Base-by-base conservation (phyloP, 64 coral and sea anemone genomes). In the Montipora efflorescens region DNA sequence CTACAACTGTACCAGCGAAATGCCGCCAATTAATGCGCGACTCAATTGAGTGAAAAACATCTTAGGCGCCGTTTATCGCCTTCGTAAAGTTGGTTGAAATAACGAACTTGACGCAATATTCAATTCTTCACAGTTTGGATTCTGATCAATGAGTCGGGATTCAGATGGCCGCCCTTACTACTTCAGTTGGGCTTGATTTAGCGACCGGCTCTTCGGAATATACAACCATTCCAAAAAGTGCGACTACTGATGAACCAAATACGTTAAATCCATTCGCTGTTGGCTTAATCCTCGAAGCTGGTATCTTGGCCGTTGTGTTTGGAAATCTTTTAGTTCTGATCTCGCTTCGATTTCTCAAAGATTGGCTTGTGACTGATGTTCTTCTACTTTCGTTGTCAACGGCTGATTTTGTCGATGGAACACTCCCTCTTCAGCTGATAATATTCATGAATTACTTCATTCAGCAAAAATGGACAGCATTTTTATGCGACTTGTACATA, bases 371-470 rank as follows among this genome's bases (percentile, higher is more conserved):
- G 13, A 94, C 95, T 1, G 97, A 99, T 76, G 59, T 99, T 4
- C 43, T 99, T 19, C 75, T 99, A 20, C 45, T 96, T 3, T 99
- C 97, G 5, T 75, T 99, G 14, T 94, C 97, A 6, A 13, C 89
- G 12, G 95, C 97, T 13, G 97, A 99, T 84, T 96, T 99, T 88
- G 50, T 94, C 21, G 92, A 94, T 5, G 97, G 87, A 18, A 76
- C 85, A 22, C 72, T 92, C 14, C 92, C 95, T 67, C 89, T 99
- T 13, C 95, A 99, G 61, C 79, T 99, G 43, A 68, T 99, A 44
- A 89, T 94, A 79, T 92, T 99, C 73, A 96, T 94, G 91, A 96
- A 94, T 59, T 96, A 99, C 81, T 94, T 99, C 46, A 59, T 90
- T 2, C 25, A 86, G 11, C 69, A 59, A 74, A 85, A 86, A 0